phyloP scores from a whole-genome alignment of 2,888 invertebrate genomes.

The Drosophila kokeensis region DNA sequence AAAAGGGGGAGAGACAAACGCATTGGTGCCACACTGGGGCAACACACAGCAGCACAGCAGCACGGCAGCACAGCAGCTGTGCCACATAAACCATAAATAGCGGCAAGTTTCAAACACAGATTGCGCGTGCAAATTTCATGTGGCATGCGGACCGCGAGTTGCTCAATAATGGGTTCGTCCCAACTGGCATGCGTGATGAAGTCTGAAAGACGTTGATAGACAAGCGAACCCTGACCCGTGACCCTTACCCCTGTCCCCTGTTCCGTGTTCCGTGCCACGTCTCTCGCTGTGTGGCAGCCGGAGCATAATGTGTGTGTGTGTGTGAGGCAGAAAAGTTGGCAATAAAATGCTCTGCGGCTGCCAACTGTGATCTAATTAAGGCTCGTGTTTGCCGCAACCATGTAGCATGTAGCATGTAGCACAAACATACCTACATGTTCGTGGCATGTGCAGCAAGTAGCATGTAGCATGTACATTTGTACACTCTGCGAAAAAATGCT shows the following conservation, averaged over 20 bases:
- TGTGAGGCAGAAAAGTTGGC: constrained; percentile 29
- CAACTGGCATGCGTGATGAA: constrained; percentile 35
- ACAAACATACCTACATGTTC: background rate
- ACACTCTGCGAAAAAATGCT: background rate
- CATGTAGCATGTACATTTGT: constrained; percentile 5
- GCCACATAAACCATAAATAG: constrained; percentile 56
- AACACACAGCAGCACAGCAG: constrained; percentile 23
- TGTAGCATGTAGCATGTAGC: constrained; percentile 16
- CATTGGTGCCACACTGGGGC: constrained; percentile 8
- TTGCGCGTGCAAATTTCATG: constrained; percentile 70
- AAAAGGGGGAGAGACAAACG: background rate
- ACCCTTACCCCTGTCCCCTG: background rate
- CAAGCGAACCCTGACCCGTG: background rate
- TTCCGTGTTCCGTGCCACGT: background rate
- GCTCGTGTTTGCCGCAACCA: constrained; percentile 54
- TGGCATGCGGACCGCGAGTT: constrained; percentile 41
- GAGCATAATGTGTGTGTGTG: constrained; percentile 38
- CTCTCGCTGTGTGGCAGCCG: background rate
- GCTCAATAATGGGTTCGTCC: constrained; percentile 52
- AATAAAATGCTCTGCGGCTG: constrained; percentile 53
- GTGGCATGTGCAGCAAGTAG: constrained; percentile 26
- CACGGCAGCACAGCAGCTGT: constrained; percentile 29
- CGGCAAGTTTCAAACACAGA: constrained; percentile 59
- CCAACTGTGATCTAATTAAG: constrained; percentile 79
- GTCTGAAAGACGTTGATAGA: constrained; percentile 48